Conservation (phyloP, 2,113 vertebrate species). For the Dissostichus mawsoni region DNA sequence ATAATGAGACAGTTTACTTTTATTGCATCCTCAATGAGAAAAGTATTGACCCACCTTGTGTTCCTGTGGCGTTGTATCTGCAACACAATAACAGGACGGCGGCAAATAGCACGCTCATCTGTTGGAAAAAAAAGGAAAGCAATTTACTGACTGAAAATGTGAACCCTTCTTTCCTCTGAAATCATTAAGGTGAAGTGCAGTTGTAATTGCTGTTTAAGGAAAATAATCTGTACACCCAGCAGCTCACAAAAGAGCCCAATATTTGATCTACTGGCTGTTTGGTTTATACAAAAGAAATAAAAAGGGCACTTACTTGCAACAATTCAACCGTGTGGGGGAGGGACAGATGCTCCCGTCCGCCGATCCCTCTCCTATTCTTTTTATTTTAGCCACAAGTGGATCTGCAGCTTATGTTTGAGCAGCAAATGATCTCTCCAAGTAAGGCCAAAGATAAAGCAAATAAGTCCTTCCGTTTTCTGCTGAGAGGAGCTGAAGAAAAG, state of each 20-base stretch:
- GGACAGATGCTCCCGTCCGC: background rate
- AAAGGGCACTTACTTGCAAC: conserved; percentile 38
- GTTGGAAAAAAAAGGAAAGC: conserved; percentile 39
- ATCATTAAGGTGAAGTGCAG: conserved; percentile 57
- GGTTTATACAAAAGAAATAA: conserved; percentile 41
- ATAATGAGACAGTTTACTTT: conserved; percentile 71
- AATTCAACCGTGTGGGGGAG: conserved; percentile 27
- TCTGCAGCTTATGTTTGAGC: conserved; percentile 71
- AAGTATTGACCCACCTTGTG: conserved; percentile 69
- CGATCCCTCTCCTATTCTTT: conserved; percentile 29
- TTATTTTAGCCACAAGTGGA: conserved; percentile 53
- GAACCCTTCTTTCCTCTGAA: conserved; percentile 47
- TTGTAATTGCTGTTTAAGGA: conserved; percentile 71
- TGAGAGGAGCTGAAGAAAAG: conserved; percentile 56
- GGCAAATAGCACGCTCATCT: conserved; percentile 58
- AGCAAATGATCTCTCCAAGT: conserved; percentile 71
- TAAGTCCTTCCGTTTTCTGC: conserved; percentile 60
- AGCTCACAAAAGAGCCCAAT: conserved; percentile 33
- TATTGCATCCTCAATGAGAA: conserved; percentile 70
- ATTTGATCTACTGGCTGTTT: conserved; percentile 47
- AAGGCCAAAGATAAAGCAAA: conserved; percentile 69
- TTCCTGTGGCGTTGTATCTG: conserved; percentile 59
- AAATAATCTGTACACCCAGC: conserved; percentile 56
- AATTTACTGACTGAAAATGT: conserved; percentile 63
- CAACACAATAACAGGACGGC: conserved; percentile 63